These are phyloP conservation scores for Augochlora pura DNA, from an alignment of 1,140 invertebrate genomes.

Conservation along the genomic window DNA sequence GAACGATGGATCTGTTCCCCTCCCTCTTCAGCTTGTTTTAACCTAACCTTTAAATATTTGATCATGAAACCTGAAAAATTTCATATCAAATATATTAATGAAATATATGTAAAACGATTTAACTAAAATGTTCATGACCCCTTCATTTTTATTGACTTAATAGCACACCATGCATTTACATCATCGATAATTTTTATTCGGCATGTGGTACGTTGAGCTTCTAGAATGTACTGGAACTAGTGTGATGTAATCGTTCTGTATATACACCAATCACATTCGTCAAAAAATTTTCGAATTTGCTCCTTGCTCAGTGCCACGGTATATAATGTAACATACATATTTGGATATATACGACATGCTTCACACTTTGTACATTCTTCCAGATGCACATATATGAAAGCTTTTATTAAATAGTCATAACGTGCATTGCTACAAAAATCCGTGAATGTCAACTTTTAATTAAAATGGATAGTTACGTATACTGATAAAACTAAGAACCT, in stretches of 20 bases:
- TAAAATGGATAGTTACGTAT: too few relatives aligned
- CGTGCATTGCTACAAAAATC: too few relatives aligned
- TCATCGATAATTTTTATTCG: neutral
- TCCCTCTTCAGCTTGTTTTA: neutral
- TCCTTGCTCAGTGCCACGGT: neutral
- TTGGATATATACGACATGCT: too few relatives aligned
- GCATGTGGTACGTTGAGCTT: neutral
- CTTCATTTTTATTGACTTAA: neutral
- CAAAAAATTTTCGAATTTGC: neutral
- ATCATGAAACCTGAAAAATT: neutral
- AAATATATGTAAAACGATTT: neutral
- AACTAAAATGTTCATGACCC: neutral
- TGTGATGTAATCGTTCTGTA: constrained; percentile 43
- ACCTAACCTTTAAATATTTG: constrained; percentile 20
- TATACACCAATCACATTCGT: constrained; percentile 10
- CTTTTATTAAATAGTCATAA: too few relatives aligned
- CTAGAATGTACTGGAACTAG: constrained; percentile 50
- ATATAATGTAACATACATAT: too few relatives aligned
- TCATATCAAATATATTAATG: neutral
- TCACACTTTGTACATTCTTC: too few relatives aligned
- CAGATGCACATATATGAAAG: too few relatives aligned
- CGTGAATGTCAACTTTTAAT: too few relatives aligned
- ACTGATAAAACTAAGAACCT: too few relatives aligned
- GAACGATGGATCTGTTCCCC: constrained; percentile 1
- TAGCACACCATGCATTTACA: neutral